Percentiles rank a stretch among this genome's conserved stretches.
Evolutionary conservation across 2,888 invertebrate species (phyloP).

Genomic region (Emmelina monodactyla): DNA sequence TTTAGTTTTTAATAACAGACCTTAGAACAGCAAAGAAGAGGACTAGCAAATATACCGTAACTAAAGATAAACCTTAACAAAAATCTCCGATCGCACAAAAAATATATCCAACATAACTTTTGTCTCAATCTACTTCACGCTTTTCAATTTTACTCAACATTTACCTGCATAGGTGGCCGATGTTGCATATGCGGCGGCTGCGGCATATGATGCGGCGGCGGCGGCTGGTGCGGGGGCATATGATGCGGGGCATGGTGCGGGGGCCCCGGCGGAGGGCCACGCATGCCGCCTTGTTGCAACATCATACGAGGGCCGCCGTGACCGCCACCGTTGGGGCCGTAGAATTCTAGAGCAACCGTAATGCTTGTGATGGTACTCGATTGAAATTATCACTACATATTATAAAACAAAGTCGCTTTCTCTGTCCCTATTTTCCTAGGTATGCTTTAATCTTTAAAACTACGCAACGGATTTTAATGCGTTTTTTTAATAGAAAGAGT

Average conservation of each 20-base stretch:
- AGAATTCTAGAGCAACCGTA: constrained; percentile 55
- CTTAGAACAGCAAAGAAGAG: too few species aligned
- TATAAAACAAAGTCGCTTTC: too few species aligned
- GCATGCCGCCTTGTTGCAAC: constrained; percentile 41
- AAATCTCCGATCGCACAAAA: not conserved
- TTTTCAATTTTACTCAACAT: not conserved
- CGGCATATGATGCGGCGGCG: constrained; percentile 44
- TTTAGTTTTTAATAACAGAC: too few species aligned
- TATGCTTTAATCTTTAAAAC: too few species aligned
- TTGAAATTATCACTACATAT: too few species aligned
- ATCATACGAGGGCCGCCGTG: constrained; percentile 54
- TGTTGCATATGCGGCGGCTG: constrained; percentile 60
- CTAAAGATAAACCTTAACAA: too few species aligned
- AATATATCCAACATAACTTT: not conserved
- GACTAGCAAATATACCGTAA: too few species aligned
- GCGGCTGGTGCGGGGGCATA: constrained; percentile 52
- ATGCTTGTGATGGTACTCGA: too few species aligned
- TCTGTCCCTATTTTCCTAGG: too few species aligned
- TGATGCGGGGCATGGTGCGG: constrained; percentile 54
- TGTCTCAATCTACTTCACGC: not conserved
- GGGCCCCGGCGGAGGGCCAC: constrained; percentile 48
- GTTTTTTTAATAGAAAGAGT: too few species aligned
- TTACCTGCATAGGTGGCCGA: constrained; percentile 68
- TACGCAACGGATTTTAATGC: too few species aligned
- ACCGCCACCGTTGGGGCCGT: constrained; percentile 55